Evolutionary conservation across 2,113 vertebrate species (phyloP).

Genomic region (Protomyctophum bolini): DNA sequence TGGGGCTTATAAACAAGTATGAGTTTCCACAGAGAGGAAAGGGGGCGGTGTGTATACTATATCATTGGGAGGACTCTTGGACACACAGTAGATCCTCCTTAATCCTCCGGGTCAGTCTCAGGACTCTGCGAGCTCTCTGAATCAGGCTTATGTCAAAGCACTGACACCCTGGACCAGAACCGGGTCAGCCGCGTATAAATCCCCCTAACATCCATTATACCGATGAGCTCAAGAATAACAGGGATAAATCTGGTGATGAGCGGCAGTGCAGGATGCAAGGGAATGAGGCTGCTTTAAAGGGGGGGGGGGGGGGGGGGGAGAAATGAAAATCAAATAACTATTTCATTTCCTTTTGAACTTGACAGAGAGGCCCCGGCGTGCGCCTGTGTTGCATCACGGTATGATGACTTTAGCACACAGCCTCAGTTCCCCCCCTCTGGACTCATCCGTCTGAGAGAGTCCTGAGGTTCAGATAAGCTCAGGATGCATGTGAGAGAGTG

Average conservation of each 20-base stretch:
- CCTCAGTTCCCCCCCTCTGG: slow-evolving; percentile 46
- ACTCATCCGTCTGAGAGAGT: slow-evolving; percentile 64
- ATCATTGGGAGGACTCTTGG: slow-evolving; percentile 41
- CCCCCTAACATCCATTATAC: slow-evolving; percentile 53
- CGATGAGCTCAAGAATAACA: slow-evolving; percentile 69
- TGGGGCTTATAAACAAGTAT: slow-evolving; percentile 16
- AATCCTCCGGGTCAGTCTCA: slow-evolving; percentile 50
- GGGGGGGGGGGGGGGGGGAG: neutral
- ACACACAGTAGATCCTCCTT: slow-evolving; percentile 42
- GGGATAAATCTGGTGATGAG: slow-evolving; percentile 76
- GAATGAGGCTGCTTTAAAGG: neutral
- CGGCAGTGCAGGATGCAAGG: slow-evolving; percentile 35
- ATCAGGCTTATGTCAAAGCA: slow-evolving; percentile 45
- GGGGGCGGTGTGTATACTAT: slow-evolving; percentile 12
- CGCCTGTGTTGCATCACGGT: slow-evolving; percentile 76
- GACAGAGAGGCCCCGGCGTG: slow-evolving; percentile 59
- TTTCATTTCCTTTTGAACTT: slow-evolving; percentile 83
- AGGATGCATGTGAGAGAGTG: slow-evolving; percentile 54
- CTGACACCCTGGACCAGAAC: slow-evolving; percentile 51
- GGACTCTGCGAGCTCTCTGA: slow-evolving; percentile 47
- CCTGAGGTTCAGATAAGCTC: slow-evolving; percentile 68
- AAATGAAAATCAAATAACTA: slow-evolving; percentile 73
- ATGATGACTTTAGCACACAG: slow-evolving; percentile 78
- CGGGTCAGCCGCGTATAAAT: slow-evolving; percentile 50
- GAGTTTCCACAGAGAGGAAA: slow-evolving; percentile 37